phyloP scores from a whole-genome alignment of 2,888 invertebrate species.

The Conchocele bisecta region DNA sequence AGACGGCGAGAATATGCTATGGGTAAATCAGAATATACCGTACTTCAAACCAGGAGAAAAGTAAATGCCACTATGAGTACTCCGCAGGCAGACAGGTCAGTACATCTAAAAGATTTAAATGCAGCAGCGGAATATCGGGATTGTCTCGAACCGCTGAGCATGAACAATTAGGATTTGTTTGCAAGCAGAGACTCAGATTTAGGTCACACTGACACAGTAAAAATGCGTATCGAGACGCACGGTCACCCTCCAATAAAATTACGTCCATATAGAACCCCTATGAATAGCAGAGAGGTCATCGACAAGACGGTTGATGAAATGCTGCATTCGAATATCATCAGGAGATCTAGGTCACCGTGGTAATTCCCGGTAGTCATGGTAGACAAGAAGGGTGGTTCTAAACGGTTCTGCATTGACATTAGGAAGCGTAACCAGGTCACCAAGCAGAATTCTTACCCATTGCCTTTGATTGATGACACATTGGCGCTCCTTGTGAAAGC shows the following conservation, averaged over 20 bases:
- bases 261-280: slow-evolving; percentile 10
- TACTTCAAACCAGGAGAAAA: background rate
- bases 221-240: slow-evolving; percentile 19
- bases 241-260: slow-evolving; percentile 12
- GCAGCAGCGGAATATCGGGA: background rate
- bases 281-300: slow-evolving; percentile 20
- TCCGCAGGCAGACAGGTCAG: background rate
- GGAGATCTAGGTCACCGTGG: background rate
- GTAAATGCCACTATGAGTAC: background rate
- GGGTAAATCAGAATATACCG: slow-evolving; percentile 6
- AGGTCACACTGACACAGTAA: slow-evolving; percentile 25
- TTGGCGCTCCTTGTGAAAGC: slow-evolving; percentile 11
- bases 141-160: background rate
- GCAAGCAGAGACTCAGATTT: slow-evolving; percentile 30
- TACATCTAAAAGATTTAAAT: slow-evolving; percentile 3
- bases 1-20: background rate
- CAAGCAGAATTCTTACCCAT: slow-evolving; percentile 7
- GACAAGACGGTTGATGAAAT: slow-evolving; percentile 29
- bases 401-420: no score
- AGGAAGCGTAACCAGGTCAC: background rate
- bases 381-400: no score
- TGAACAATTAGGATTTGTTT: slow-evolving; percentile 22
- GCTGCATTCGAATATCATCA: slow-evolving; percentile 11
- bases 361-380: background rate
- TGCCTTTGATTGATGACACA: slow-evolving; percentile 22